Conservation (phyloP, 2,113 vertebrate species). For the Anarhynchus alexandrinus region DNA sequence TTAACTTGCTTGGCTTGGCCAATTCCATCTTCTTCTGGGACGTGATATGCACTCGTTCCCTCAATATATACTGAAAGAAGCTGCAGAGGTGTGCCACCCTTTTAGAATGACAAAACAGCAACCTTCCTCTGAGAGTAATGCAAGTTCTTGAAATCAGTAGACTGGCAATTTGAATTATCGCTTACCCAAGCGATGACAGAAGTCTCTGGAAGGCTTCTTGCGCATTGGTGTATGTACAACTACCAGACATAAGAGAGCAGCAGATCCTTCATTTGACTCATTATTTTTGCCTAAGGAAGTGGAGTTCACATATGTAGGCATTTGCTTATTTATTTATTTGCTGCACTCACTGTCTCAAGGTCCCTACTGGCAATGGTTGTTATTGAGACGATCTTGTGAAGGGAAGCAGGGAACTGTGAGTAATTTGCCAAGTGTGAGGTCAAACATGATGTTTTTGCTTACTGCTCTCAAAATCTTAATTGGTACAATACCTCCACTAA, state of each 20-base stretch:
- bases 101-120: not conserved
- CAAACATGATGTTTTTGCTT: not conserved
- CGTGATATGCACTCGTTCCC: not conserved
- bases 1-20: not conserved
- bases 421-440: conserved; percentile 6
- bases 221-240: not conserved
- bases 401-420: not conserved
- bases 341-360: not conserved
- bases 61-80: not conserved
- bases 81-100: not conserved
- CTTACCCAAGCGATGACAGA: not conserved
- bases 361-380: not conserved
- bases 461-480: not conserved
- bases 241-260: not conserved
- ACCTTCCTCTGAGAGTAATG: not conserved
- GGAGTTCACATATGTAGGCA: not conserved
- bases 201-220: not conserved
- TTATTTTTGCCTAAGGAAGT: not conserved
- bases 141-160: not conserved
- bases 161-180: not conserved
- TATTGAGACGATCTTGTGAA: not conserved
- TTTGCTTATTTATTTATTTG: not conserved
- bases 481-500: not conserved
- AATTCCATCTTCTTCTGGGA: not conserved
- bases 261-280: not conserved